Conservation (phyloP, 30 jellyfish, hydroid and myxozoan species). For the Aurelia sp. region DNA sequence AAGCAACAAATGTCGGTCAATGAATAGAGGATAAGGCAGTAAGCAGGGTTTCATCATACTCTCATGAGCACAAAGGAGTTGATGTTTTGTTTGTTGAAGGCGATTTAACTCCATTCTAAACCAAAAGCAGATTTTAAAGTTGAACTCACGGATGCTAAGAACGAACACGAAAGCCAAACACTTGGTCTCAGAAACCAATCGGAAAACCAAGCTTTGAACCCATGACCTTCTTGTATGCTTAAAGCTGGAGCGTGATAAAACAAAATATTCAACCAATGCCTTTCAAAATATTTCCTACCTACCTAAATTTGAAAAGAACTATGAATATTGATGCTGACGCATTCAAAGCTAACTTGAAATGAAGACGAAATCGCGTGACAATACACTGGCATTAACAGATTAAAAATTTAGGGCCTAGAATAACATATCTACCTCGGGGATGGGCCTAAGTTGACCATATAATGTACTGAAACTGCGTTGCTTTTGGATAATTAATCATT, state of each 20-base stretch:
- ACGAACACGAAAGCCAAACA: conserved; percentile 52
- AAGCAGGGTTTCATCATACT: too few relatives aligned
- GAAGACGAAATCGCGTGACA: conserved; percentile 21
- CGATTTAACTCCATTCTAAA: conserved; percentile 1
- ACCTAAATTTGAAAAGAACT: background rate
- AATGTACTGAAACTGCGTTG: background rate
- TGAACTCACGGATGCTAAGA: conserved; percentile 30
- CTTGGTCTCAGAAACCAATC: conserved; percentile 36
- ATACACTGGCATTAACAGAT: conserved; percentile 17
- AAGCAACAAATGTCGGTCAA: too few relatives aligned
- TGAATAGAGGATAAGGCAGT: too few relatives aligned
- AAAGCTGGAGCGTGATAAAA: conserved; percentile 3
- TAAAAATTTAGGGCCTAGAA: background rate
- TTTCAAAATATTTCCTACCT: background rate
- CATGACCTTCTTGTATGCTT: conserved; percentile 10
- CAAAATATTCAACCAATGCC: background rate
- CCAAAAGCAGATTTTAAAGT: conserved; percentile 36
- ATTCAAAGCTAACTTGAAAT: background rate
- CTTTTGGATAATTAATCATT: conserved; percentile 11
- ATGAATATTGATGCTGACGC: conserved; percentile 1
- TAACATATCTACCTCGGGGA: background rate
- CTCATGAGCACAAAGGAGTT: background rate
- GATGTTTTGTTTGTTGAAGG: background rate
- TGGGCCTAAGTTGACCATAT: background rate
- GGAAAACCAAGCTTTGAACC: conserved; percentile 44